These are phyloP conservation scores for Pluvianellus socialis DNA, from an alignment of 2,113 vertebrate genomes.

Conservation along the genomic window DNA sequence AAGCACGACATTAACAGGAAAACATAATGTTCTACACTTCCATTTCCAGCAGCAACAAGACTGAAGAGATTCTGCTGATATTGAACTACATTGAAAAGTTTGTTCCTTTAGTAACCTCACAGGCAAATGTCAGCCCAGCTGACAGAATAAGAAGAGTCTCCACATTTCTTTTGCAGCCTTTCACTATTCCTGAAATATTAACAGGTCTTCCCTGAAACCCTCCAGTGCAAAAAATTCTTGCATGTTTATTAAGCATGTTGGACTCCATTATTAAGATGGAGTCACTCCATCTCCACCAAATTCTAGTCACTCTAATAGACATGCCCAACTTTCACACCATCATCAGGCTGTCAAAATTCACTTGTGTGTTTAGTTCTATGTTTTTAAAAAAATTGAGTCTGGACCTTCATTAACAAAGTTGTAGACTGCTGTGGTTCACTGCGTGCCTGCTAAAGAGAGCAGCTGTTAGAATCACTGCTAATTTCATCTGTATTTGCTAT, in stretches of 20 bases:
- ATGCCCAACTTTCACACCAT: background rate
- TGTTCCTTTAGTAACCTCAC: background rate
- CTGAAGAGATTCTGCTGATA: background rate
- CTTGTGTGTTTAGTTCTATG: background rate
- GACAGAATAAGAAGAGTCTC: background rate
- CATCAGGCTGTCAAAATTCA: background rate
- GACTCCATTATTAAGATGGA: too few relatives aligned
- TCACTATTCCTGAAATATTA: background rate
- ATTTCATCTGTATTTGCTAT: background rate
- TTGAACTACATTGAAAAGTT: fast-evolving
- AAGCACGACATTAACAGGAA: fast-evolving
- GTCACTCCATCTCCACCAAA: background rate
- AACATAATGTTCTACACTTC: fast-evolving
- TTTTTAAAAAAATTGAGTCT: background rate
- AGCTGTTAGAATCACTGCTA: background rate
- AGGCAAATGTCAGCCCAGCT: background rate
- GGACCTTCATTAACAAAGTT: background rate
- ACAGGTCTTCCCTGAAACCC: background rate
- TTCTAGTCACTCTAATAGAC: background rate
- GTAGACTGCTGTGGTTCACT: fast-evolving
- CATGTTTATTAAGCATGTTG: background rate
- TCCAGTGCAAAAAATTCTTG: background rate
- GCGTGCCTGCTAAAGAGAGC: background rate
- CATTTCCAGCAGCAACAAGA: background rate
- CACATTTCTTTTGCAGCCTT: background rate